A percentile compares a stretch with the other conserved stretches of the same genome.
Evolutionary conservation across 2,113 vertebrate genomes (phyloP).

Genomic region (Aspidoscelis tigris): DNA sequence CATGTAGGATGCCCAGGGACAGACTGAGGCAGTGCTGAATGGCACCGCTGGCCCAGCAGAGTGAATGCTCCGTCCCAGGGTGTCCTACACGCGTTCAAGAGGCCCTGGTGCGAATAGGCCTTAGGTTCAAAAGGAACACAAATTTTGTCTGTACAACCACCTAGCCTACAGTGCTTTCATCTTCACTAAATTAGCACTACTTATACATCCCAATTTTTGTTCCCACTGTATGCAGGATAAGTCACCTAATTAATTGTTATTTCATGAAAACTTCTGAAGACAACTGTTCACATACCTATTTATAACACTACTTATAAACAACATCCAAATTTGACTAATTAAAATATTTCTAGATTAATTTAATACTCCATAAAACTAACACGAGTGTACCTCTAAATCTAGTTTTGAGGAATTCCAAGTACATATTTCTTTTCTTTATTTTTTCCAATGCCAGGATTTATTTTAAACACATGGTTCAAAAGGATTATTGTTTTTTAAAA

Average conservation of each 20-base stretch:
- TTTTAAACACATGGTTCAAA: not conserved
- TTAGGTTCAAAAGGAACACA: too few species aligned
- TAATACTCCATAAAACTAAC: not conserved
- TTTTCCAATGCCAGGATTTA: too few species aligned
- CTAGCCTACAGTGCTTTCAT: not conserved
- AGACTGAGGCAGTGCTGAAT: too few species aligned
- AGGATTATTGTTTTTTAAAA: slow-evolving; percentile 6
- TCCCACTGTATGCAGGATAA: not conserved
- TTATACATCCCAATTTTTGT: not conserved
- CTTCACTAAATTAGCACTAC: not conserved
- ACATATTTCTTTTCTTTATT: too few species aligned
- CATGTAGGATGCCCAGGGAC: too few species aligned
- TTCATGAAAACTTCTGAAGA: not conserved
- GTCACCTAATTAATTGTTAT: too few species aligned
- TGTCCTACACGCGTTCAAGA: too few species aligned
- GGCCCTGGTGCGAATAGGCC: too few species aligned
- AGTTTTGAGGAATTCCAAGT: too few species aligned
- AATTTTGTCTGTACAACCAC: not conserved
- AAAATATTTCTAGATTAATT: not conserved
- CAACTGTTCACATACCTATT: not conserved
- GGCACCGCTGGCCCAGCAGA: too few species aligned
- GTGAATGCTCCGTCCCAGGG: too few species aligned
- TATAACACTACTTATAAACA: not conserved
- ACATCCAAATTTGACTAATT: not conserved
- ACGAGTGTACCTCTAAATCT: not conserved